Evolutionary conservation across 2,888 invertebrate genomes (phyloP), one percentile per base, ranked within the genome.

Genomic region (Lacanobia wlatinum): DNA sequence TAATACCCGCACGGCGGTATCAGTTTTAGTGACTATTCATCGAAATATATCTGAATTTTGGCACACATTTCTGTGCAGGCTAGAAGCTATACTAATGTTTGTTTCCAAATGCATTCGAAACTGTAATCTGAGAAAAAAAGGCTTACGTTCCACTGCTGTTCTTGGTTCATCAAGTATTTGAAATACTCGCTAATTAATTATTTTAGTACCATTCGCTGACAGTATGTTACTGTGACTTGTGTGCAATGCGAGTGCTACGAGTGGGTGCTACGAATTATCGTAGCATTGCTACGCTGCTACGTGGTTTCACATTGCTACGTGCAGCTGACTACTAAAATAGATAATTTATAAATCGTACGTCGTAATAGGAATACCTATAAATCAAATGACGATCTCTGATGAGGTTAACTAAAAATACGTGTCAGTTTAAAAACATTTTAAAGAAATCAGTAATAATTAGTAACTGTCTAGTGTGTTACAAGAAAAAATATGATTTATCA

Each of bases 121-220:
- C 55, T 58, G 52, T 53, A 56, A 76, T 65, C 43, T 48, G 9
- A 12, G 76, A 43, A 65, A 69, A 65, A 80, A 78, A 80, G 67
- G 50, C 53, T n/a, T 38, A 34, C 58, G 53, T 59, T 43, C 40
- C 18, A 28, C 28, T 53, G 34, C 38, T n/a, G 34, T 38, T 40
- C 5, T 58, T 52, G 40, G 38, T 72, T 55, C 55, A 72, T 76
- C 63, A 79, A 55, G 52, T 73, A 77, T 56, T 73, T 61, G 48
- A 62, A 67, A 62, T 50, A 21, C 40, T 40, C 10, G n/a, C 28
- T 53, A 73, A 61, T 78, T 78, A 60, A 69, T 74, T 66, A 53
- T 50, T 73, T 52, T 16, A 53, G 18, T n/a, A 48, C 18, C 16
- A 23, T 43, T 46, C 2, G 14, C 56, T 61, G n/a, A 60, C 43